These are phyloP conservation scores for Tiliacea aurago DNA, from an alignment of 2,888 invertebrate genomes.

Conservation along the genomic window DNA sequence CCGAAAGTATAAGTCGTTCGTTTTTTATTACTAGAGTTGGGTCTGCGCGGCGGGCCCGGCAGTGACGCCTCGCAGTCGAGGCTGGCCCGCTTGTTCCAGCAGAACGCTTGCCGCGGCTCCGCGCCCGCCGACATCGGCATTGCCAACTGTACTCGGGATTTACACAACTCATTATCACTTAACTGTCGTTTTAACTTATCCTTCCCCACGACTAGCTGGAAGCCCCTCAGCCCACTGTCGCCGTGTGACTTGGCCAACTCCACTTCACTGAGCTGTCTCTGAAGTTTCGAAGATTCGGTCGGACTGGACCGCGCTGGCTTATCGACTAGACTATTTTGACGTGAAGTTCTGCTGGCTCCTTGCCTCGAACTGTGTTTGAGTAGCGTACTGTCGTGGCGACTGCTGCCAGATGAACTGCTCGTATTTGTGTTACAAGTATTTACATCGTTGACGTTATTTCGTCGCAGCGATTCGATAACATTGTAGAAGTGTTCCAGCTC, in stretches of 20 bases:
- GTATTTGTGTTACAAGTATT: conserved; percentile 77
- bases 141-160: conserved; percentile 81
- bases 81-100: conserved; percentile 82
- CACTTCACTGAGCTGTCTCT: conserved; percentile 82
- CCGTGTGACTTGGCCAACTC: conserved; percentile 73
- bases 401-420: conserved; percentile 82
- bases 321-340: conserved; percentile 84
- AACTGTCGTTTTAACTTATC: conserved; percentile 84
- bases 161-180: conserved; percentile 85
- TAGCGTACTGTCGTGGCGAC: conserved; percentile 70
- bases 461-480: conserved; percentile 82
- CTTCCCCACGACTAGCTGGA: conserved; percentile 85
- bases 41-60: conserved; percentile 58
- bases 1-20: conserved; percentile 85
- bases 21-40: conserved; percentile 65
- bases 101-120: conserved; percentile 82
- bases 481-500: conserved; percentile 85
- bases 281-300: conserved; percentile 72
- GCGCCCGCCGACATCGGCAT: conserved; percentile 89
- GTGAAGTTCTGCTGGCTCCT: conserved; percentile 68
- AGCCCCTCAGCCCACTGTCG: conserved; percentile 76
- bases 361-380: conserved; percentile 67
- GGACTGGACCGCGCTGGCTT: conserved; percentile 75
- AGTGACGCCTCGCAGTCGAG: conserved; percentile 79
- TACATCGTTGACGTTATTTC: conserved; percentile 69